Evolutionary conservation across 92 coral and sea anemone species (phyloP), one percentile per base, ranked within the genome.

Genomic region (Bergia puertoricense): DNA sequence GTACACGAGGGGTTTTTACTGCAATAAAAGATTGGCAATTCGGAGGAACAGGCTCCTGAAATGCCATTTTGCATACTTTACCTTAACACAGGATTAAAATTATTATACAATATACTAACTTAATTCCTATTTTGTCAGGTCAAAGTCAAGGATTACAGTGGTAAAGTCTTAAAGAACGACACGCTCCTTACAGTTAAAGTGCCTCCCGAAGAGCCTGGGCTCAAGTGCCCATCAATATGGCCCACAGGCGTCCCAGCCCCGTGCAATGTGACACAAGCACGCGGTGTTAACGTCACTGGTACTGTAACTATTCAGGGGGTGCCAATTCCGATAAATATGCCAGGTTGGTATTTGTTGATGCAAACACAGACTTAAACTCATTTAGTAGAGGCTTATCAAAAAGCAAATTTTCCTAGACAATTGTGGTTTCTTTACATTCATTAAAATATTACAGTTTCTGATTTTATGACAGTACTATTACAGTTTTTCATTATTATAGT

Each of bases 181-280:
- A 69, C 30, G 41, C 71, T 59, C 7, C 69, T 71, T 7, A 72
- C 41, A 2, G 79, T 71, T 46, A 62, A 51, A 8, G 41, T 30
- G 15, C 45, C 79, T 0, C 79, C 87, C 8, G 66, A 69, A 50
- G 65, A 22, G 13, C 36, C 74, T 50, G 39, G 15, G 40, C 62
- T 84, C n/a, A 5, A 69, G n/a, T 84, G 87, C 22, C 87, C 87
- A 20, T 73, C 66, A 16, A 0, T 48, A 48, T 84, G 87, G 87
- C 87, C 87, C 45, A 69, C 87, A 8, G 87, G 48, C 2, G 9
- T 8, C 36, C 66, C 79, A 44, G 87, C 79, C 30, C 5, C 77
- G 3, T 71, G 79, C 51, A 1, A 4, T 36, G 87, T 84, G 42
- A 69, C 59, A 3, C 77, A 69, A 16, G 62, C 43, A 11, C 87